These are phyloP conservation scores for Oreocharis arfaki DNA, from an alignment of 2,113 vertebrate species.

Conservation along the genomic window DNA sequence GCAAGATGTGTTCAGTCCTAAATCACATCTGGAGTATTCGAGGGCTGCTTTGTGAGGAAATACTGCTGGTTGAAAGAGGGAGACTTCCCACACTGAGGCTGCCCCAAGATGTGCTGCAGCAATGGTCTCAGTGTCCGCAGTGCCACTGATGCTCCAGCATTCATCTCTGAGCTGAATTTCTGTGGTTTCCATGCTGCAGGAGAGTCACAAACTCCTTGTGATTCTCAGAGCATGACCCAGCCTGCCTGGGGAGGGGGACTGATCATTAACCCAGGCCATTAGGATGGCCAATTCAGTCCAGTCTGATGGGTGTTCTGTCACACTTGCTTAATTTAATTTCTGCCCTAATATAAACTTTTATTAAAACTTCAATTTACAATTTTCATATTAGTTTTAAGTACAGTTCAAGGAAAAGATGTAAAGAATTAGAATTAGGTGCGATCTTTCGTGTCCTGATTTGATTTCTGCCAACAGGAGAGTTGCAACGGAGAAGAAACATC, in stretches of 20 bases:
- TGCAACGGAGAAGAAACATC: not conserved
- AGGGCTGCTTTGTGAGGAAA: not conserved
- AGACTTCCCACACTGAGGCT: not conserved
- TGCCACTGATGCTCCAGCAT: not conserved
- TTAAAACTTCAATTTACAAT: not conserved
- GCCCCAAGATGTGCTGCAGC: not conserved
- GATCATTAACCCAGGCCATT: not conserved
- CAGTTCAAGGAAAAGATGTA: not conserved
- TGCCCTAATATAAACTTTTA: not conserved
- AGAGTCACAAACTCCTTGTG: not conserved
- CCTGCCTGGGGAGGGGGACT: not conserved
- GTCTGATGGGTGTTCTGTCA: not conserved
- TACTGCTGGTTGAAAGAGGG: not conserved
- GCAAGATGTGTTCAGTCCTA: not conserved
- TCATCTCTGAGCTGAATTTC: not conserved
- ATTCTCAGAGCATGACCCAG: not conserved
- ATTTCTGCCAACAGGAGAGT: not conserved
- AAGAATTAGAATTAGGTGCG: constrained; percentile 9
- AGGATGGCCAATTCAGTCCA: not conserved
- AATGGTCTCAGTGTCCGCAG: not conserved
- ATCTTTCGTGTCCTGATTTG: not conserved
- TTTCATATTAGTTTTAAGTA: not conserved
- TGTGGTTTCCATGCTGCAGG: not conserved
- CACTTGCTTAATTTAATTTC: not conserved
- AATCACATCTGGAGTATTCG: not conserved